These are phyloP conservation scores for Agraylea sexmaculata DNA, from an alignment of 1,140 invertebrate species.

Conservation along the genomic window DNA sequence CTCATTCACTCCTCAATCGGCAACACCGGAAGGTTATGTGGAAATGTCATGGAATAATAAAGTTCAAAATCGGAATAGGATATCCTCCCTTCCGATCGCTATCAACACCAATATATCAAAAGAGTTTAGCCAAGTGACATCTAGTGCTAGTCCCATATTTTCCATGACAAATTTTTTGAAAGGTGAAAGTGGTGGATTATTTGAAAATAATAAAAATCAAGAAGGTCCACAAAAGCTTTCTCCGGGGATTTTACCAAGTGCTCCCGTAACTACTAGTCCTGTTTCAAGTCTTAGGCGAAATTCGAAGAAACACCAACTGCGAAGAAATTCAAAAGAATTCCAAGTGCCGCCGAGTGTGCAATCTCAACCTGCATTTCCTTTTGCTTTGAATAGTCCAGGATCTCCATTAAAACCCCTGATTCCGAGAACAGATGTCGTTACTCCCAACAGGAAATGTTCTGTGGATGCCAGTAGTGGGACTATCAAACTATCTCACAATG, in stretches of 20 bases:
- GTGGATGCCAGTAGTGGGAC: slow-evolving; percentile 28
- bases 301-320: slow-evolving; percentile 22
- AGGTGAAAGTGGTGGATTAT: slow-evolving; percentile 7
- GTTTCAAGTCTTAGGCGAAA: slow-evolving; percentile 29
- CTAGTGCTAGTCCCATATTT: slow-evolving; percentile 15
- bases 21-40: slow-evolving; percentile 44
- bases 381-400: slow-evolving; percentile 46
- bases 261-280: slow-evolving; percentile 23
- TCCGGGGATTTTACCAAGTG: slow-evolving; percentile 23
- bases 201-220: slow-evolving; percentile 12
- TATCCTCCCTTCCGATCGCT: slow-evolving; percentile 43
- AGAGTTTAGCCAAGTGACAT: slow-evolving; percentile 8
- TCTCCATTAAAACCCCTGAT: slow-evolving; percentile 40
- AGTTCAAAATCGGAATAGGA: slow-evolving; percentile 21
- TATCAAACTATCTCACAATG: slow-evolving; percentile 17
- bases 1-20: slow-evolving; percentile 2
- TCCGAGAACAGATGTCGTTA: slow-evolving; percentile 19
- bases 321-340: slow-evolving; percentile 31
- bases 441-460: slow-evolving; percentile 22
- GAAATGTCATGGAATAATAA: slow-evolving; percentile 41
- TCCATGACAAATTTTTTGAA: slow-evolving; percentile 6
- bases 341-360: slow-evolving; percentile 38
- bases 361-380: slow-evolving; percentile 46
- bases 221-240: slow-evolving; percentile 33
- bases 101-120: slow-evolving; percentile 26